Evolutionary conservation across 2,888 invertebrate species (phyloP).

Genomic region (Erebia palarica): DNA sequence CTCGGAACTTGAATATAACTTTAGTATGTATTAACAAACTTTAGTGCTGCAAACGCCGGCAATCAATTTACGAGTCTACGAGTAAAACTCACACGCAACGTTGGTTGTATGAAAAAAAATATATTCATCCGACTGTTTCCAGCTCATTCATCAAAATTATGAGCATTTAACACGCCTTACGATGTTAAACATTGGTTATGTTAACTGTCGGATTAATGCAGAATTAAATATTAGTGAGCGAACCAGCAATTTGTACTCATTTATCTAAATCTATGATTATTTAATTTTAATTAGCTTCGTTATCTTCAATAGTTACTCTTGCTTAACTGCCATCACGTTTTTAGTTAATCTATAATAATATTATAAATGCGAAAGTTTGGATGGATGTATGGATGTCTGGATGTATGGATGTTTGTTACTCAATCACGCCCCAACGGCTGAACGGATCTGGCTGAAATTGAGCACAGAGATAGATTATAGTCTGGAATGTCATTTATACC

Average conservation of each 20-base stretch:
- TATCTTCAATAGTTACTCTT: background rate
- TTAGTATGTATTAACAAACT: background rate
- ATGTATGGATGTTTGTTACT: too few species aligned
- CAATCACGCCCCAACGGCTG: too few species aligned
- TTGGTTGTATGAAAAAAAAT: background rate
- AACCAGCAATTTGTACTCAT: slow-evolving; percentile 7
- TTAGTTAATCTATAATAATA: too few species aligned
- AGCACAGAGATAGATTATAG: too few species aligned
- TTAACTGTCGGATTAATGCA: slow-evolving; percentile 21
- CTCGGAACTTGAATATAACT: background rate
- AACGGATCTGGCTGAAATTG: too few species aligned
- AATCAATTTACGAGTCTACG: slow-evolving; percentile 29
- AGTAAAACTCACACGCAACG: slow-evolving; percentile 21
- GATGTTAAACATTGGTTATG: slow-evolving; percentile 21
- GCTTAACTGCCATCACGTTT: background rate
- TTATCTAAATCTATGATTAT: slow-evolving; percentile 6
- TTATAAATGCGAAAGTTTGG: too few species aligned
- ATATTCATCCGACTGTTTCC: slow-evolving; percentile 17
- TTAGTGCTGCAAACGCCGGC: slow-evolving; percentile 16
- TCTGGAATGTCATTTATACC: too few species aligned
- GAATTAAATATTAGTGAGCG: slow-evolving; percentile 11
- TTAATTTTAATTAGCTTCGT: background rate
- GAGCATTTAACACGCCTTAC: slow-evolving; percentile 22
- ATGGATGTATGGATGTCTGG: too few species aligned
- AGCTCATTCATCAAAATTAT: slow-evolving; percentile 28